A percentile compares a stretch with the other conserved stretches of the same genome.
Evolutionary conservation across 1,140 invertebrate species (phyloP).

Genomic region (Drosophila fuyamai): DNA sequence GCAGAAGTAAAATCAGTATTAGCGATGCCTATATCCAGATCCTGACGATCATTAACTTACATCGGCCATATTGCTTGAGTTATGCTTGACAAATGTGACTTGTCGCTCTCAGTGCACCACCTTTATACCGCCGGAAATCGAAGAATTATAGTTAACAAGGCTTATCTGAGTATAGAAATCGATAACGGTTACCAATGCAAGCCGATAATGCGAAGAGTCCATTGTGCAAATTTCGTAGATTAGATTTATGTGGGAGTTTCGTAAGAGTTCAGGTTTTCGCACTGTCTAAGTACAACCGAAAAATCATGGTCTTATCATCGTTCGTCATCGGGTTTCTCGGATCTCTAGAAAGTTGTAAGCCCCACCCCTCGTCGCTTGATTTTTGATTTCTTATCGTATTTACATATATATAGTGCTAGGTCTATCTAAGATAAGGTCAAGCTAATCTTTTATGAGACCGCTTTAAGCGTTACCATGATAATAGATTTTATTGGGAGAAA

Average conservation of each 20-base stretch:
- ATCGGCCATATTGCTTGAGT: constrained; percentile 57
- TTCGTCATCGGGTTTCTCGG: constrained; percentile 32
- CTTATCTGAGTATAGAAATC: constrained; percentile 32
- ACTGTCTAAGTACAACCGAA: background rate
- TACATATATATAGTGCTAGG: constrained; percentile 2
- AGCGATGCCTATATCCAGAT: background rate
- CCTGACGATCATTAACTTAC: constrained; percentile 48
- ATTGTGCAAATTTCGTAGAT: constrained; percentile 32
- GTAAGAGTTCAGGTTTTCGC: constrained; percentile 32
- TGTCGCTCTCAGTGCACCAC: constrained; percentile 1
- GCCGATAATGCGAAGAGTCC: constrained; percentile 31
- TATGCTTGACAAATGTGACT: constrained; percentile 32
- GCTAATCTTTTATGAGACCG: constrained; percentile 21
- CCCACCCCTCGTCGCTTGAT: constrained; percentile 7
- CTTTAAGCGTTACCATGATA: constrained; percentile 5
- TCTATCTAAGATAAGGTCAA: constrained; percentile 12
- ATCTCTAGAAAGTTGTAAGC: constrained; percentile 27
- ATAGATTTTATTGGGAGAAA: constrained; percentile 14
- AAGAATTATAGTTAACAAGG: constrained; percentile 12
- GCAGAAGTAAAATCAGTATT: background rate
- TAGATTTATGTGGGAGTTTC: constrained; percentile 47
- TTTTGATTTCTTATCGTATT: constrained; percentile 11
- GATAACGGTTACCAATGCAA: constrained; percentile 26
- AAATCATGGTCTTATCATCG: constrained; percentile 14
- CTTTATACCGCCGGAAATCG: constrained; percentile 36